phyloP scores from a whole-genome alignment of 2,888 invertebrate species.

The Idaea dimidiata region DNA sequence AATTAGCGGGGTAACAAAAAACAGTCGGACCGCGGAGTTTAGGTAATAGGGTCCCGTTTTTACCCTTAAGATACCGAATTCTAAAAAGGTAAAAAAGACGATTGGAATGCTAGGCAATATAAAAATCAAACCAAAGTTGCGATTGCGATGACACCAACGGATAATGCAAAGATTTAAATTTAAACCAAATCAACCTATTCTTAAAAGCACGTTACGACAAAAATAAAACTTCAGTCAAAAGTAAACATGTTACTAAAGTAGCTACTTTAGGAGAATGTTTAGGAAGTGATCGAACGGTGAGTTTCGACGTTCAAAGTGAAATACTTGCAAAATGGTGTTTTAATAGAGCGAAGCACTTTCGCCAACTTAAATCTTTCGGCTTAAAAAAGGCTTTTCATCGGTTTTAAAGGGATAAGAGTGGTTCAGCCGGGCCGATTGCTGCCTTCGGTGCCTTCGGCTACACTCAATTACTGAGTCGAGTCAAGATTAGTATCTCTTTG shows the following conservation, averaged over 20 bases:
- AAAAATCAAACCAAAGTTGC: too few relatives aligned
- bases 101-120: too few relatives aligned
- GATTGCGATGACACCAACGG: too few relatives aligned
- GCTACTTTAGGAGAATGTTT: constrained; percentile 11
- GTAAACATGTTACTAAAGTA: constrained; percentile 7
- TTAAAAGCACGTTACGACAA: not conserved
- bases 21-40: too few relatives aligned
- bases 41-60: too few relatives aligned
- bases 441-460: constrained; percentile 72
- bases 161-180: too few relatives aligned
- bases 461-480: constrained; percentile 71
- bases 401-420: constrained; percentile 76
- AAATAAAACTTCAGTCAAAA: constrained; percentile 2
- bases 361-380: constrained; percentile 79
- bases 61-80: too few relatives aligned
- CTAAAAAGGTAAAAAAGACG: too few relatives aligned
- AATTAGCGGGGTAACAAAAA: too few relatives aligned
- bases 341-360: constrained; percentile 78
- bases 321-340: constrained; percentile 69
- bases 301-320: constrained; percentile 47
- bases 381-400: constrained; percentile 79
- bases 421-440: constrained; percentile 71
- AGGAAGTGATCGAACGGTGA: constrained; percentile 34
- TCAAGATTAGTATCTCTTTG: constrained; percentile 63
- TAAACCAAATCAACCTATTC: not conserved